Percentiles rank a stretch among this genome's conserved stretches.
Conservation (phyloP, 2,888 invertebrate genomes). For the Ophion obscuratus region DNA sequence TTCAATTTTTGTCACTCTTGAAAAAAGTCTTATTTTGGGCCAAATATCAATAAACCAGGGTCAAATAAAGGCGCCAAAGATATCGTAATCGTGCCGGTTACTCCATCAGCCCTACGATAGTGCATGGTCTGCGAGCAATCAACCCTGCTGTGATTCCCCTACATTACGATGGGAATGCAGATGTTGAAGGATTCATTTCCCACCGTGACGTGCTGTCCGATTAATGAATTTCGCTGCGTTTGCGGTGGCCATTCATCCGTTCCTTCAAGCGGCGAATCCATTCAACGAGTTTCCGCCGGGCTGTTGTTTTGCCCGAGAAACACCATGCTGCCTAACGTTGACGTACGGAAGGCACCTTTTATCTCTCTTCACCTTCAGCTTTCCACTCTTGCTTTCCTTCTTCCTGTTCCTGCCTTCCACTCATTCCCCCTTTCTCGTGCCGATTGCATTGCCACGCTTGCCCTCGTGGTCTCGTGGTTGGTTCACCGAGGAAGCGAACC, state of each 20-base stretch:
- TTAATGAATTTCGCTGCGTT: not conserved
- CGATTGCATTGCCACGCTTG: conserved; percentile 7
- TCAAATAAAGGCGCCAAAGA: too few species aligned
- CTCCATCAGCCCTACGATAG: too few species aligned
- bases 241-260: not conserved
- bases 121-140: too few species aligned
- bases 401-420: not conserved
- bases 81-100: too few species aligned
- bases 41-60: too few species aligned
- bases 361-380: not conserved
- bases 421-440: not conserved
- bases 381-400: conserved; percentile 15
- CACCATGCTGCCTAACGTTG: not conserved
- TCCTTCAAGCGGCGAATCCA: not conserved
- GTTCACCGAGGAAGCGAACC: conserved; percentile 38
- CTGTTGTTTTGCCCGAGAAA: conserved; percentile 5
- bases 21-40: too few species aligned
- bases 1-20: too few species aligned
- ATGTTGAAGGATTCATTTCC: not conserved
- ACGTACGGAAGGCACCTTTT: not conserved
- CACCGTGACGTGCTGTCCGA: not conserved
- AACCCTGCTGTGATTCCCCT: too few species aligned
- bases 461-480: conserved; percentile 32
- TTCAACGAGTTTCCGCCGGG: not conserved
- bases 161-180: too few species aligned